Evolutionary conservation across 2,113 vertebrate species (phyloP), one percentile per base, ranked within the genome.

Genomic region (Pachyramphus minor): DNA sequence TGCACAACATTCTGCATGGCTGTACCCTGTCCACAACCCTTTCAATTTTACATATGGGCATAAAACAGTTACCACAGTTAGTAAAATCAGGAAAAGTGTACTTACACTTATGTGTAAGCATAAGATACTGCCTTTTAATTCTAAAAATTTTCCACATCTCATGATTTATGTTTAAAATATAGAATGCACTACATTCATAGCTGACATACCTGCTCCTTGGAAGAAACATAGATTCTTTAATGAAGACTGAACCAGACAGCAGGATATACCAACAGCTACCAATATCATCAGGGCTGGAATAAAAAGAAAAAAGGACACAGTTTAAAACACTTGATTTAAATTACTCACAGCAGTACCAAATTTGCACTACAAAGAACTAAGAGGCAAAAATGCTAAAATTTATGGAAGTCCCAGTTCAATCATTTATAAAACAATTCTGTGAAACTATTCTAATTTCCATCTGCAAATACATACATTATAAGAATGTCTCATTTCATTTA

Each of bases 171-270:
- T 44, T 89, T 84, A 66, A 94, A 83, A 90, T 35, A 84, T 1
- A 85, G 22, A 94, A 93, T 49, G 21, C 13, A 47, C 17, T 31
- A 49, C 7, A 60, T 53, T 73, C 28, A n/a, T 22, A 76, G 66
- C 33, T 23, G 41, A 97, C 98, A 39, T 99, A 99, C 99, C 99
- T 99, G 99, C 99, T 99, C 94, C 99, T 98, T 79, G 99, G 99
- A 93, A 99, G 98, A 97, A 99, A 99, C 99, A 99, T 99, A 93
- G 99, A 99, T 89, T 99, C 99, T 97, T 99, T 99, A 97, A 99
- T 99, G 98, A 99, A 99, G 97, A 99, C 99, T 3, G 99, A 99
- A 62, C 99, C 99, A 63, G 99, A 99, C 68, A 99, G 98, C 66
- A 99, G 98, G 93, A 99, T 99, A 97, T 99, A 99, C 99, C 99